A percentile compares a stretch with the other conserved stretches of the same genome.
Evolutionary conservation across 2,113 vertebrate species (phyloP).

Genomic region (Cheirogaleus medius): DNA sequence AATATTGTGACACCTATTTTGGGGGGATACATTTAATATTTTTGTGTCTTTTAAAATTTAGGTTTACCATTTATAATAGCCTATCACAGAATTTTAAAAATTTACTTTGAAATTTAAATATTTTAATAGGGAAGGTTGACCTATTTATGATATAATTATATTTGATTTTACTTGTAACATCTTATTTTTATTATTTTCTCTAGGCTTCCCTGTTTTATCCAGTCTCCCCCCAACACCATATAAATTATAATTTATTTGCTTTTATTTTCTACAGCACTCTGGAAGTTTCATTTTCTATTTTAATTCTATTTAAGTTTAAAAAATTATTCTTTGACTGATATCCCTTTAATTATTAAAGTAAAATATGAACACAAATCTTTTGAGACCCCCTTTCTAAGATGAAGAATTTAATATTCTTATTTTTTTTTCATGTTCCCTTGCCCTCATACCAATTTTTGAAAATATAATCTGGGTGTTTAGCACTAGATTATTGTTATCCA

Average conservation of each 20-base stretch:
- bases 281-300: neutral
- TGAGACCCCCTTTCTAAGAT: neutral
- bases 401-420: neutral
- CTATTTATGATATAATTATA: neutral
- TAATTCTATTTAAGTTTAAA: slow-evolving; percentile 26
- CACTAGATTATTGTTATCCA: neutral
- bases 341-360: neutral
- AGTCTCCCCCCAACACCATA: neutral
- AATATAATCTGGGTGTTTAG: neutral
- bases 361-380: neutral
- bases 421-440: neutral
- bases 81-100: neutral
- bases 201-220: neutral
- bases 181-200: neutral
- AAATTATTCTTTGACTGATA: neutral
- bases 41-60: slow-evolving; percentile 2
- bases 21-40: neutral
- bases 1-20: neutral
- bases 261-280: neutral
- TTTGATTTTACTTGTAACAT: slow-evolving; percentile 26
- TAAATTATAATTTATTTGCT: neutral
- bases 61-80: neutral
- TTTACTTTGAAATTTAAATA: neutral
- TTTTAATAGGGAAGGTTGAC: neutral
- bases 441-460: neutral